Evolutionary conservation across 2,797 vertebrate genomes (phyloP).

Genomic region (Sus cebifrons): DNA sequence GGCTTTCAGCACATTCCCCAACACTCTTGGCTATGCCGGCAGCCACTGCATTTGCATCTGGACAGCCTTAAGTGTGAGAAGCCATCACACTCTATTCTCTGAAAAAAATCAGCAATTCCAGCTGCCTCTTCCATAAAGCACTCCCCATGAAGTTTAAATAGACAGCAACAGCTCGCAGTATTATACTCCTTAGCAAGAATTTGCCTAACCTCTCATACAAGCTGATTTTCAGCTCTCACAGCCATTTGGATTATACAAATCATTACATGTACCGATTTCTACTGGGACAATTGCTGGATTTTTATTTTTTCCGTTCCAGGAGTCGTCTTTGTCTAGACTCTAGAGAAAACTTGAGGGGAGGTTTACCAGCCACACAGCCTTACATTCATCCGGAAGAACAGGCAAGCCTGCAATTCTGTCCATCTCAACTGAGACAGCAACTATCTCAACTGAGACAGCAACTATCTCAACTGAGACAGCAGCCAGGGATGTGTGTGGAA

Average conservation of each 20-base stretch:
- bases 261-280: conserved; percentile 19
- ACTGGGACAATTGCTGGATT: conserved; percentile 48
- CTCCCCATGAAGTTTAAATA: conserved; percentile 65
- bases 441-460: neutral
- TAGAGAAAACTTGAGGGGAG: neutral
- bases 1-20: neutral
- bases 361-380: neutral
- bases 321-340: conserved; percentile 46
- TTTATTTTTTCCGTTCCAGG: conserved; percentile 36
- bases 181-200: conserved; percentile 34
- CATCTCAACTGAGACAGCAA: neutral
- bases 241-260: conserved; percentile 71
- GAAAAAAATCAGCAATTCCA: conserved; percentile 78
- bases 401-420: neutral
- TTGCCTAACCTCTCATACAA: conserved; percentile 28
- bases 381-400: conserved; percentile 26
- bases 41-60: conserved; percentile 39
- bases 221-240: conserved; percentile 20
- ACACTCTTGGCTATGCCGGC: accelerated
- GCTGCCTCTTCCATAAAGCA: conserved; percentile 79
- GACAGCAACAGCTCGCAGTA: conserved; percentile 78
- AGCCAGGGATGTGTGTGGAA: neutral
- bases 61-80: neutral
- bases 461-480: neutral
- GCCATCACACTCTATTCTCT: conserved; percentile 61